Percentiles rank a stretch among this genome's conserved stretches.
Evolutionary conservation across 2,797 vertebrate genomes (phyloP).

Genomic region (Dallia pectoralis): DNA sequence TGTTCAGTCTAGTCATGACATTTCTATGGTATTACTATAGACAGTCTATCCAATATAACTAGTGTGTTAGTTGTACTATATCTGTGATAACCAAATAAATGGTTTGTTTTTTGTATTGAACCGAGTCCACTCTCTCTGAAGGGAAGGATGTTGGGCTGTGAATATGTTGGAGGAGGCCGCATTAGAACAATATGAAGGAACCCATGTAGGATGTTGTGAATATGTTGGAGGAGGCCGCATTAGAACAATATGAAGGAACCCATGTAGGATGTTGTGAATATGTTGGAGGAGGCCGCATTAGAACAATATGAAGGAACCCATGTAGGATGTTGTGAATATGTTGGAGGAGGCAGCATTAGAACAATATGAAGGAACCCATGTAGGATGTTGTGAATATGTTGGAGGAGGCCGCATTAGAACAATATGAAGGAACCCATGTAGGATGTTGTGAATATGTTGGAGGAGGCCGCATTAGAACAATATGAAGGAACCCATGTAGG

Average conservation of each 20-base stretch:
- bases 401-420: too few species aligned
- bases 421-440: background rate
- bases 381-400: constrained; percentile 6
- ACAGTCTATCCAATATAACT: too few species aligned
- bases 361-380: background rate
- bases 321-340: constrained; percentile 1
- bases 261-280: background rate
- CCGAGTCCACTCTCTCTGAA: background rate
- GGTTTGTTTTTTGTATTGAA: background rate
- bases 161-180: background rate
- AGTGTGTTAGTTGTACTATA: too few species aligned
- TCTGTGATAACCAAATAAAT: too few species aligned
- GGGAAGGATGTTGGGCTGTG: constrained; percentile 23
- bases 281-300: too few species aligned
- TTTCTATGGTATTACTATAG: background rate
- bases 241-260: background rate
- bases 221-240: too few species aligned
- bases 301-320: background rate
- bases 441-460: too few species aligned
- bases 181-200: background rate
- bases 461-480: too few species aligned
- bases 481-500: background rate
- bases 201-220: background rate
- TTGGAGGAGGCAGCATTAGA: too few species aligned
- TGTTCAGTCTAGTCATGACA: background rate